These are phyloP conservation scores for Amphiduros pacificus DNA, from an alignment of 2,888 invertebrate species.

Conservation along the genomic window DNA sequence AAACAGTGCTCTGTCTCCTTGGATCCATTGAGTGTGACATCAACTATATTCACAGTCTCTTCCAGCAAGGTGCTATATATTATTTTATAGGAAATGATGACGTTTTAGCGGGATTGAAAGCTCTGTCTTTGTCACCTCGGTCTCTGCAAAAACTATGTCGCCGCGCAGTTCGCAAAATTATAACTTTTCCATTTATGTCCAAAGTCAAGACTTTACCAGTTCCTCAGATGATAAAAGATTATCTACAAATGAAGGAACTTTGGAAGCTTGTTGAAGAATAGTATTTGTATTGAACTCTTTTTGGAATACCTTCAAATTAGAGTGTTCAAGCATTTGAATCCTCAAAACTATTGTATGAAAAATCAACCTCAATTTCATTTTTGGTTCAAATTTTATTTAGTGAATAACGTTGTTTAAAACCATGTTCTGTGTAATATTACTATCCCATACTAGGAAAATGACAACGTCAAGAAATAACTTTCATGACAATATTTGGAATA, in stretches of 20 bases:
- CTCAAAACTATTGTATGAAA: too few species aligned
- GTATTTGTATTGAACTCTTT: too few species aligned
- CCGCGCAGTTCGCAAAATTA: constrained; percentile 5
- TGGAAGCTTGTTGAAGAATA: constrained; percentile 5
- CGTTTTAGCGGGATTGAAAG: constrained; percentile 1
- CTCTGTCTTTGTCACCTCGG: constrained; percentile 1
- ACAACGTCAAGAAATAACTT: too few species aligned
- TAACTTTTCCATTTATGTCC: constrained; percentile 4
- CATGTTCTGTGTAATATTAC: too few species aligned
- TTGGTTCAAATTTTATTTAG: too few species aligned
- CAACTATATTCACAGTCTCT: constrained; percentile 4
- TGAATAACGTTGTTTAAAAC: too few species aligned
- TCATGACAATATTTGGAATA: too few species aligned
- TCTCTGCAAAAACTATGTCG: constrained; percentile 17
- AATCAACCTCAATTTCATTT: too few species aligned
- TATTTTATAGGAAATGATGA: constrained; percentile 12
- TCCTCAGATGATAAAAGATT: constrained; percentile 17
- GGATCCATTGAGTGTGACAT: constrained; percentile 10
- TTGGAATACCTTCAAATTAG: too few species aligned
- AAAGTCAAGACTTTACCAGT: constrained; percentile 10
- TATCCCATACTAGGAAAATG: too few species aligned
- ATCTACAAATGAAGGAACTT: constrained; percentile 20
- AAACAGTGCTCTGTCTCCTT: constrained; percentile 9
- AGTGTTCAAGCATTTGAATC: too few species aligned
- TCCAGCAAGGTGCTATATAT: constrained; percentile 12